Percentiles rank a stretch among this genome's conserved stretches.
Evolutionary conservation across 2,113 vertebrate genomes (phyloP).

Genomic region (Actenoides hombroni): DNA sequence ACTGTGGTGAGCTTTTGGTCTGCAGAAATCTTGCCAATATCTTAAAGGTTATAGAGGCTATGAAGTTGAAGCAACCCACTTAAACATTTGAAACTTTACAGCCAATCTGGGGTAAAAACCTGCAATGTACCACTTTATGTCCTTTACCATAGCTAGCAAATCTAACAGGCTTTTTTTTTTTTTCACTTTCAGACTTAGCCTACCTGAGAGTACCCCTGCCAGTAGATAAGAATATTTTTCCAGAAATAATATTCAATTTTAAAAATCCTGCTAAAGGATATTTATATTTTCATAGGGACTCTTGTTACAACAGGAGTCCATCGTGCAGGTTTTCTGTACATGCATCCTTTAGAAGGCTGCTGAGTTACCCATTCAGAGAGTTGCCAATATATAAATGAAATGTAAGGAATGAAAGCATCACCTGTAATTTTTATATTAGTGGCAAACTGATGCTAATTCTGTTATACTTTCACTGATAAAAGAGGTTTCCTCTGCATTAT

Average conservation of each 20-base stretch:
- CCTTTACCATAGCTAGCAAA: not conserved
- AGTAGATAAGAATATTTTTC: not conserved
- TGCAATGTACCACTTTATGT: constrained; percentile 5
- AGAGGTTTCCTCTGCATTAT: not conserved
- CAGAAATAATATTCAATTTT: not conserved
- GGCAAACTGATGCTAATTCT: not conserved
- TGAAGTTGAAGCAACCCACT: constrained; percentile 48
- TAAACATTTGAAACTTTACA: constrained; percentile 60
- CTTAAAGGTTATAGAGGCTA: constrained; percentile 17
- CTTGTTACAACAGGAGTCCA: not conserved
- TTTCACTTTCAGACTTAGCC: not conserved
- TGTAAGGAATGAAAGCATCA: not conserved
- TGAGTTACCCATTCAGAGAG: not conserved
- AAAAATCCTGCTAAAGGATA: not conserved
- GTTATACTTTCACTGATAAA: not conserved
- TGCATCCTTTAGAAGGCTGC: not conserved
- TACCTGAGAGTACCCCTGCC: not conserved
- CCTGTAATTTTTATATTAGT: not conserved
- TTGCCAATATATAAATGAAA: not conserved
- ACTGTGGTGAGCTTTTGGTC: not conserved
- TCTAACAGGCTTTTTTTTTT: not conserved
- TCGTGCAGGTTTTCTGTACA: rapidly evolving
- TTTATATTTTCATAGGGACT: not conserved
- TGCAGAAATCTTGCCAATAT: constrained; percentile 15
- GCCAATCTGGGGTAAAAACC: constrained; percentile 28